A percentile compares a stretch with the other conserved stretches of the same genome.
Conservation (phyloP, 2,888 invertebrate genomes). For the Pegoplata infirma region DNA sequence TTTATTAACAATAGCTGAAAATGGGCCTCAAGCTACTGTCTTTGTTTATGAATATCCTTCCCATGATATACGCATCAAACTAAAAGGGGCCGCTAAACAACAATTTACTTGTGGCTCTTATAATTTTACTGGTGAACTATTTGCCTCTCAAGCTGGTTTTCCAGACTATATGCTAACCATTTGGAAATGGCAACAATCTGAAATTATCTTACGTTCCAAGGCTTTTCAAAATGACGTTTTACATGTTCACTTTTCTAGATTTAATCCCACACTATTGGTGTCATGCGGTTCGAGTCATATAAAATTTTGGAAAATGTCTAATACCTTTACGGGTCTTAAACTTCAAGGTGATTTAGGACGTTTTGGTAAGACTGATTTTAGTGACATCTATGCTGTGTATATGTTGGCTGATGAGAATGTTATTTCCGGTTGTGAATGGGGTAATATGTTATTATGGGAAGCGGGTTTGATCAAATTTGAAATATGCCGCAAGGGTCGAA, state of each 20-base stretch:
- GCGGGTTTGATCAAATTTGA: slow-evolving; percentile 92
- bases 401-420: slow-evolving; percentile 94
- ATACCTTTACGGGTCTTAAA: slow-evolving; percentile 94
- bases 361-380: slow-evolving; percentile 95
- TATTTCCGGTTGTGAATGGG: slow-evolving; percentile 93
- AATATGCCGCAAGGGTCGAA: slow-evolving; percentile 85
- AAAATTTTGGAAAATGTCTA: slow-evolving; percentile 96
- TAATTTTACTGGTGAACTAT: slow-evolving; percentile 88
- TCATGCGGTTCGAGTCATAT: slow-evolving; percentile 89
- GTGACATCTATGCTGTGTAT: slow-evolving; percentile 90
- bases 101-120: slow-evolving; percentile 87
- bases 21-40: slow-evolving; percentile 85
- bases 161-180: slow-evolving; percentile 93
- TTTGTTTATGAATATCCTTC: slow-evolving; percentile 91
- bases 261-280: slow-evolving; percentile 87
- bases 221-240: slow-evolving; percentile 91
- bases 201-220: slow-evolving; percentile 87
- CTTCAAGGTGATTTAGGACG: slow-evolving; percentile 92
- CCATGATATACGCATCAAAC: slow-evolving; percentile 85
- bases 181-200: slow-evolving; percentile 91
- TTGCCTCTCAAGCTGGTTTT: slow-evolving; percentile 86
- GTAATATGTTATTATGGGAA: slow-evolving; percentile 95
- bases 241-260: slow-evolving; percentile 88
- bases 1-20: slow-evolving; percentile 90
- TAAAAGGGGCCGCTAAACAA: slow-evolving; percentile 86